phyloP scores from a whole-genome alignment of 2,797 vertebrate genomes.

The Mormyrops attenuatus region DNA sequence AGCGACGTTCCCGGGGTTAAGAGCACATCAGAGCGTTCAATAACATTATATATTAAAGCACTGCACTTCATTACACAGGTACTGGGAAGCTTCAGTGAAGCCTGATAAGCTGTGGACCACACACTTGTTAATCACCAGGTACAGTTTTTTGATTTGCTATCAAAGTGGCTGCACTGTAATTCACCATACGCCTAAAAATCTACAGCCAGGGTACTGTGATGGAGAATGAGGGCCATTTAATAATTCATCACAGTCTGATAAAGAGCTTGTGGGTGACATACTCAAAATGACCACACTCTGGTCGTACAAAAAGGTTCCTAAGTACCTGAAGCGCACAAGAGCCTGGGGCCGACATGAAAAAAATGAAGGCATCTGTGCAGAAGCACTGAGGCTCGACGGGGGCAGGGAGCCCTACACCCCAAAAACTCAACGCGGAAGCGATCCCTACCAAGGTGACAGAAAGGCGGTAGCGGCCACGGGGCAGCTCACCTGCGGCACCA shows the following conservation, averaged over 20 bases:
- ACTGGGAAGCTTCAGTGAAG: background rate
- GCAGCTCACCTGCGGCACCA: slow-evolving; percentile 65
- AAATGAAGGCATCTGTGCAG: background rate
- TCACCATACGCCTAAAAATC: background rate
- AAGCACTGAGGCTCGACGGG: background rate
- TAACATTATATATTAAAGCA: background rate
- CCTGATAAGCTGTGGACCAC: background rate
- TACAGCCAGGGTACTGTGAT: background rate
- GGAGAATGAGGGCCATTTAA: background rate
- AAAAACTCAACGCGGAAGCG: background rate
- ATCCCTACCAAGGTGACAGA: background rate
- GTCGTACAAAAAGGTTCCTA: background rate
- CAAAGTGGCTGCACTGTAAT: background rate
- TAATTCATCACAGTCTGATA: background rate
- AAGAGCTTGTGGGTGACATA: background rate
- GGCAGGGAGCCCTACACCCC: background rate
- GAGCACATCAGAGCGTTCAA: background rate
- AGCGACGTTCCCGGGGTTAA: background rate
- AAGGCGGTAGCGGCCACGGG: background rate
- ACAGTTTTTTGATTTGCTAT: background rate
- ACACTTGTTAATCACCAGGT: background rate
- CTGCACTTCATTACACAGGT: background rate
- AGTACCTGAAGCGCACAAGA: background rate
- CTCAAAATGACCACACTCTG: background rate
- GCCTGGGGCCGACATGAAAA: background rate